These are phyloP conservation scores for Chionodraco myersi DNA, from an alignment of 2,113 vertebrate genomes.

Conservation along the genomic window DNA sequence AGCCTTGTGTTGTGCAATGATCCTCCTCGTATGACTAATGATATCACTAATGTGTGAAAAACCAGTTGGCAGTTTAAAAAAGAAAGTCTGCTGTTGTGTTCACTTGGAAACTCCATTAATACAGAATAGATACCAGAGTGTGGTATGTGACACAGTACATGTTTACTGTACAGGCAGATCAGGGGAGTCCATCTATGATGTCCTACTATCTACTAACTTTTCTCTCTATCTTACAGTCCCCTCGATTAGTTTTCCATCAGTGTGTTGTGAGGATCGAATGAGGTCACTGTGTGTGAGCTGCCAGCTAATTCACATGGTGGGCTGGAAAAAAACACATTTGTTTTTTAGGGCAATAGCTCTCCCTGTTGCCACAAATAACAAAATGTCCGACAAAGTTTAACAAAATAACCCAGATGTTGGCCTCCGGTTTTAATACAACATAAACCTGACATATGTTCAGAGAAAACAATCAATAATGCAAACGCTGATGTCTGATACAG, in stretches of 20 bases:
- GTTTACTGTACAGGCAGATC: neutral
- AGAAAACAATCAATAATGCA: neutral
- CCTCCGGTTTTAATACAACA: constrained; percentile 20
- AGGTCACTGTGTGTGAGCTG: constrained; percentile 63
- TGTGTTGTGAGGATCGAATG: constrained; percentile 57
- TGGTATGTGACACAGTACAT: too few species aligned
- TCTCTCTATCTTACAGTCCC: constrained; percentile 35
- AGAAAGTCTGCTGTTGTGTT: neutral
- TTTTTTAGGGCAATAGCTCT: constrained; percentile 49
- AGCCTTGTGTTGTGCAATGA: too few species aligned
- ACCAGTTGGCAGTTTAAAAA: neutral
- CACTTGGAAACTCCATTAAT: neutral
- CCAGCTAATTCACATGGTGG: constrained; percentile 35
- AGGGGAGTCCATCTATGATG: constrained; percentile 6
- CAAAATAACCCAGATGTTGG: neutral
- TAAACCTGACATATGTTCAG: neutral
- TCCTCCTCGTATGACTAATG: neutral
- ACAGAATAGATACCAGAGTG: neutral
- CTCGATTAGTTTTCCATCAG: constrained; percentile 48
- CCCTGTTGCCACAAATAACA: constrained; percentile 52
- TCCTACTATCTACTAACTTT: constrained; percentile 22
- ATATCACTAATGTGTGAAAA: neutral
- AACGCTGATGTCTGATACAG: neutral
- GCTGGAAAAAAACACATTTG: neutral
- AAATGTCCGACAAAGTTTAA: neutral